phyloP scores from a whole-genome alignment of 2,888 invertebrate species.

The Erpobdella octoculata region DNA sequence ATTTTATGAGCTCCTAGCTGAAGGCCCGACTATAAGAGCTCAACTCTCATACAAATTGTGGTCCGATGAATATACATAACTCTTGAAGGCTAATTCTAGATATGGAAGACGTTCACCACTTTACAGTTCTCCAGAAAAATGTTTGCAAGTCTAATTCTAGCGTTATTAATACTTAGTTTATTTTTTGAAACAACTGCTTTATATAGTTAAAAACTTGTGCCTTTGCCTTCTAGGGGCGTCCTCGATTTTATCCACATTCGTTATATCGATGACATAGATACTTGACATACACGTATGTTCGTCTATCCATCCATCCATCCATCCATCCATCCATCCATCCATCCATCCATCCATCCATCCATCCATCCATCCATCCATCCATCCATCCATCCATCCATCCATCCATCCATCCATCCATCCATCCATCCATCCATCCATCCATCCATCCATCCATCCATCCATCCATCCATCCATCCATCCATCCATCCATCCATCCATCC shows the following conservation, averaged over 20 bases:
- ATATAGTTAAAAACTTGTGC: neutral
- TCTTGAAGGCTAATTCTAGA: no score
- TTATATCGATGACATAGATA: no score
- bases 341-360: no score
- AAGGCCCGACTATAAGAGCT: no score
- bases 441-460: neutral
- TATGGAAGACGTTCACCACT: no score
- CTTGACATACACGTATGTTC: neutral
- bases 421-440: neutral
- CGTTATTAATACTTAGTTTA: no score
- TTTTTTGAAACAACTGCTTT: neutral
- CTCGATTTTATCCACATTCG: no score
- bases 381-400: neutral
- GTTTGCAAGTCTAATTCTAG: no score
- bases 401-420: neutral
- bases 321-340: neutral
- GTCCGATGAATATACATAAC: no score
- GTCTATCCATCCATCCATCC: neutral
- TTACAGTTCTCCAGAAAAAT: no score
- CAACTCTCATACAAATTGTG: no score
- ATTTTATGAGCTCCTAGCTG: no score
- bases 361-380: neutral
- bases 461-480: neutral
- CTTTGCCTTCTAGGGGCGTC: neutral
- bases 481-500: neutral